Evolutionary conservation across 2,888 invertebrate species (phyloP), one percentile per base, ranked within the genome.

Genomic region (Platycnemis pennipes): DNA sequence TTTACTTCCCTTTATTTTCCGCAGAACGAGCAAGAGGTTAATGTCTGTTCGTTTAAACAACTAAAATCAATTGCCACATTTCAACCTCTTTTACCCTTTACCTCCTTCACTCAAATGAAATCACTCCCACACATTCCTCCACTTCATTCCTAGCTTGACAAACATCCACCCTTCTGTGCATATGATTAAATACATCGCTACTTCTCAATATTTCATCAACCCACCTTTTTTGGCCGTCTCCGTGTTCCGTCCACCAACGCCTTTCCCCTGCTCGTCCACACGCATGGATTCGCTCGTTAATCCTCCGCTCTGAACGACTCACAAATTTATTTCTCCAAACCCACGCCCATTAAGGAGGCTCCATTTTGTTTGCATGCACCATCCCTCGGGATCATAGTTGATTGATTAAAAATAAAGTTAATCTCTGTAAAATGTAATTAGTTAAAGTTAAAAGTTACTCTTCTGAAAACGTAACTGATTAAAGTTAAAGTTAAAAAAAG

Each of bases 141-240:
- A 5, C 26, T n/a, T 26, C 63, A 26, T 26, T 63, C 4, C 26
- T 63, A 22, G 26, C 26, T 63, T 63, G 63, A 63, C 63, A 63
- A 19, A n/a, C n/a, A n/a, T 63, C 63, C 63, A n/a, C 63, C 63
- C 63, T 26, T 63, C 63, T n/a, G n/a, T n/a, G 22, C 7, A 63
- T n/a, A 26, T 63, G 22, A 63, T 63, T 63, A 8, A 63, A 63
- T 63, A 63, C n/a, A 5, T n/a, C 63, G 63, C 63, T 63, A n/a
- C 63, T 26, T n/a, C 63, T n/a, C 63, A 63, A 63, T 63, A 63
- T 63, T 63, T 63, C 63, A 63, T 63, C 63, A n/a, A n/a, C 63
- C 63, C 26, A 63, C 63, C 26, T 63, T 63, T 63, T 8, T 53
- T 63, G 7, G 63, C n/a, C n/a, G 0, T 63, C 49, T 2, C 49